Conservation (phyloP, 2,888 invertebrate species). For the Falcaria lacertinaria region DNA sequence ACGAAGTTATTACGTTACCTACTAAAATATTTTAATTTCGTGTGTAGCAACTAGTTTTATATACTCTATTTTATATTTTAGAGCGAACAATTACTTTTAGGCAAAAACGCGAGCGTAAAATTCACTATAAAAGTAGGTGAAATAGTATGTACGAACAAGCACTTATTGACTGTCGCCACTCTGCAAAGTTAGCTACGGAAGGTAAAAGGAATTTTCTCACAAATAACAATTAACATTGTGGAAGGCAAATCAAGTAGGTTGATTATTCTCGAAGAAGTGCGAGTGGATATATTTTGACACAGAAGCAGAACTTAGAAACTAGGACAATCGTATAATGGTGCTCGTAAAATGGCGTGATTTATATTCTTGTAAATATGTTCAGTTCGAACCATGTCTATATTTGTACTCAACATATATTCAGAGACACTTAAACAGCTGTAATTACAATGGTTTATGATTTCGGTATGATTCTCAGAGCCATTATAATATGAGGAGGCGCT, state of each 20-base stretch:
- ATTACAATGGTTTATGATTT: not conserved
- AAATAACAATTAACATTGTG: slow-evolving; percentile 16
- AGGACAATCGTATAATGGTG: slow-evolving; percentile 33
- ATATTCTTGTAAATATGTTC: slow-evolving; percentile 38
- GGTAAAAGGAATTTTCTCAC: slow-evolving; percentile 7
- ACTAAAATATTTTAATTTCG: too few species aligned
- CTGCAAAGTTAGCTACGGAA: not conserved
- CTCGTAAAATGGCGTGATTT: slow-evolving; percentile 38
- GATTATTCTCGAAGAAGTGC: slow-evolving; percentile 16
- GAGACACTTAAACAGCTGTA: not conserved
- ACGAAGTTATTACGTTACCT: too few species aligned
- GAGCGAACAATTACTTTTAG: too few species aligned
- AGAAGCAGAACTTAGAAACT: slow-evolving; percentile 22
- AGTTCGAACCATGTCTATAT: slow-evolving; percentile 24
- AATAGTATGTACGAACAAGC: not conserved
- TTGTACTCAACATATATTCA: slow-evolving; percentile 4
- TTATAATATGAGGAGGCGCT: not conserved
- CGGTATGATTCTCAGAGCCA: not conserved
- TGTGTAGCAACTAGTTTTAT: too few species aligned
- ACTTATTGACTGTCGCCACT: not conserved
- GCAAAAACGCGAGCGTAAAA: too few species aligned
- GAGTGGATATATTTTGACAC: slow-evolving; percentile 7
- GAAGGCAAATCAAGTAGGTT: slow-evolving; percentile 24
- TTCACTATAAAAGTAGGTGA: too few species aligned
- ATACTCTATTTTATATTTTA: too few species aligned